A percentile compares a stretch with the other conserved stretches of the same genome.
Evolutionary conservation across 2,113 vertebrate genomes (phyloP).

Genomic region (Jacana jacana): DNA sequence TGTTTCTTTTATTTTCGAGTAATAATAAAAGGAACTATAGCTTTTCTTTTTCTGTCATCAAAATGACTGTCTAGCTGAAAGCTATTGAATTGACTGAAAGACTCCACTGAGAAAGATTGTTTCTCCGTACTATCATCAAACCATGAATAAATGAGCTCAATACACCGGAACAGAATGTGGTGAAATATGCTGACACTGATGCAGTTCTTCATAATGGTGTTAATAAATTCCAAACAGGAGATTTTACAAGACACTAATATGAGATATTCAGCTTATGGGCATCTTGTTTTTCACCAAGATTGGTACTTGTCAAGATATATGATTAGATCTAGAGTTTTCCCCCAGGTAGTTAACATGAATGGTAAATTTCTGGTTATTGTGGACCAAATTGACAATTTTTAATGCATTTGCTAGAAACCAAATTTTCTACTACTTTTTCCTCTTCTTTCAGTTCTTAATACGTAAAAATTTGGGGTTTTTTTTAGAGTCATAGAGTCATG

Average conservation of each 20-base stretch:
- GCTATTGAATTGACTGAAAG: neutral
- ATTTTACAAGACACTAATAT: neutral
- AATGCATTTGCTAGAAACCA: neutral
- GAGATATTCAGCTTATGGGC: neutral
- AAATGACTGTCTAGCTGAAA: neutral
- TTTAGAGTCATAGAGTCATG: neutral
- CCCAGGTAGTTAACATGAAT: neutral
- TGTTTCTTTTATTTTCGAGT: neutral
- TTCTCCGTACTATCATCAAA: neutral
- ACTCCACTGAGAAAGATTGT: neutral
- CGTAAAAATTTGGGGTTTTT: rapidly evolving
- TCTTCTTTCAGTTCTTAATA: neutral
- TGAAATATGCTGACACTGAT: neutral
- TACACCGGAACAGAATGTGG: neutral
- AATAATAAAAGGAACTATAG: neutral
- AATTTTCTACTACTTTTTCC: neutral
- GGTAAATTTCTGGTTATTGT: neutral
- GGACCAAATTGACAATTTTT: neutral
- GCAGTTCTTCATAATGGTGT: neutral
- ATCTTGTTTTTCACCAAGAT: neutral
- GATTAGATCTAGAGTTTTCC: neutral
- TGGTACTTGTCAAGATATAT: neutral
- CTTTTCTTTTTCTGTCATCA: neutral
- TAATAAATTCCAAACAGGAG: neutral
- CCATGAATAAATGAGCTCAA: neutral